Conservation (phyloP, 1,140 invertebrate species). For the Prorops nasuta region DNA sequence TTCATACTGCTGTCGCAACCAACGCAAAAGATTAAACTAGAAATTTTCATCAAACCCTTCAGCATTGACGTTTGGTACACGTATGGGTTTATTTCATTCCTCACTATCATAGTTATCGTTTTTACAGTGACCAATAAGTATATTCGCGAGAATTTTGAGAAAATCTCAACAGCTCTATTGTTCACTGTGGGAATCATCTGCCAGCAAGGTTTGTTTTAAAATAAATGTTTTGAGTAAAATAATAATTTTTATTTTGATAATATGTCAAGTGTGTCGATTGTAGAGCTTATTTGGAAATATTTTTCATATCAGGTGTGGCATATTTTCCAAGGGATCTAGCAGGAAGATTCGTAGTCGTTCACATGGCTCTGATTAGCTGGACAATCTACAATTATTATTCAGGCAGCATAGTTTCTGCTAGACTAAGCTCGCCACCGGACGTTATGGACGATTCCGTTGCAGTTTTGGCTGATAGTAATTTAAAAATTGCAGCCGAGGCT, state of each 20-base stretch:
- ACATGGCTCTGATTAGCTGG: slow-evolving; percentile 36
- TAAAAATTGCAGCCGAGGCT: slow-evolving; percentile 39
- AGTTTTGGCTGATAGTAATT: slow-evolving; percentile 31
- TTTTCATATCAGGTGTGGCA: too few relatives aligned
- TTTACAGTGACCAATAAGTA: slow-evolving; percentile 27
- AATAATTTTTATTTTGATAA: too few relatives aligned
- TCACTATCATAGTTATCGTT: slow-evolving; percentile 22
- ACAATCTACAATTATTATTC: slow-evolving; percentile 46
- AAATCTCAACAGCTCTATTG: slow-evolving; percentile 20
- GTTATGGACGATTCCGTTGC: slow-evolving; percentile 47
- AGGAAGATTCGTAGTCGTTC: slow-evolving; percentile 24
- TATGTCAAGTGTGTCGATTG: too few relatives aligned
- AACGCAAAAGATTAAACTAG: slow-evolving; percentile 25
- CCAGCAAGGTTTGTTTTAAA: slow-evolving; percentile 33
- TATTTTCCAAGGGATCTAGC: too few relatives aligned
- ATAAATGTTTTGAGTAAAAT: too few relatives aligned
- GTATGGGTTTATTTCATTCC: slow-evolving; percentile 8
- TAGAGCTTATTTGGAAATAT: too few relatives aligned
- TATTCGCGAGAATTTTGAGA: slow-evolving; percentile 8
- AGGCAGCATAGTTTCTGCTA: slow-evolving; percentile 42
- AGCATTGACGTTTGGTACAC: slow-evolving; percentile 25
- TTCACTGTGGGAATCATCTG: slow-evolving; percentile 28
- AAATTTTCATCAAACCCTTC: slow-evolving; percentile 34
- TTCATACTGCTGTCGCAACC: slow-evolving; percentile 33
- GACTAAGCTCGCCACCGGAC: slow-evolving; percentile 38